Evolutionary conservation across 2,113 vertebrate species (phyloP).

Genomic region (Tenrec ecaudatus): DNA sequence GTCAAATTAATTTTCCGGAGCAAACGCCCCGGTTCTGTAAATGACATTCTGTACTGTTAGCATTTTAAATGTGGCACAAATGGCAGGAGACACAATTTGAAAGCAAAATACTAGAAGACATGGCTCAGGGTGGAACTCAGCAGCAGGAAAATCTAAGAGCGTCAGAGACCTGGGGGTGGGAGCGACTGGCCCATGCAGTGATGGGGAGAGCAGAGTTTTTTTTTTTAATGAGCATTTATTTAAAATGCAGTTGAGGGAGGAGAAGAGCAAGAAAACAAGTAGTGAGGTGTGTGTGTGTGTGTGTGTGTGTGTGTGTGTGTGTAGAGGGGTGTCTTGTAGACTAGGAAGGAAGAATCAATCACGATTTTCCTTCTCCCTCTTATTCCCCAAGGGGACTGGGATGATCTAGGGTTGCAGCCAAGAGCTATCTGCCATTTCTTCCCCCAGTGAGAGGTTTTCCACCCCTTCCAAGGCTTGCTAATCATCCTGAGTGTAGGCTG

Average conservation of each 20-base stretch:
- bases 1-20: conserved; percentile 96
- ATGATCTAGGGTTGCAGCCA: not conserved
- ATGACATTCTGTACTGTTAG: conserved; percentile 97
- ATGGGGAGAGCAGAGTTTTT: conserved; percentile 72
- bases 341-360: conserved; percentile 9
- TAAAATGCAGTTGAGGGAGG: conserved; percentile 85
- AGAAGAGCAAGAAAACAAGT: conserved; percentile 33
- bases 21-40: conserved; percentile 95
- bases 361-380: not conserved
- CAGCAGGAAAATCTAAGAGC: conserved; percentile 90
- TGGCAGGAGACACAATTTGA: conserved; percentile 95
- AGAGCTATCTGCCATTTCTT: not conserved
- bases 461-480: conserved; percentile 35
- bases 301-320: conserved; percentile 42
- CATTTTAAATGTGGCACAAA: conserved; percentile 98
- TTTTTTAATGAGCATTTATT: conserved; percentile 87
- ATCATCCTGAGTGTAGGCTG: not conserved
- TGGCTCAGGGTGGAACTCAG: conserved; percentile 89
- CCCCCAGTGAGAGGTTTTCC: conserved; percentile 16
- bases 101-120: conserved; percentile 94
- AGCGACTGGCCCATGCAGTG: conserved; percentile 69
- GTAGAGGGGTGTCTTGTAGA: conserved; percentile 19
- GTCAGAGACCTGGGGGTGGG: conserved; percentile 82
- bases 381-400: not conserved
- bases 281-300: conserved; percentile 2